Percentiles rank a stretch among this genome's conserved stretches.
Evolutionary conservation across 2,888 invertebrate genomes (phyloP).

Genomic region (Protodeltote pygarga): DNA sequence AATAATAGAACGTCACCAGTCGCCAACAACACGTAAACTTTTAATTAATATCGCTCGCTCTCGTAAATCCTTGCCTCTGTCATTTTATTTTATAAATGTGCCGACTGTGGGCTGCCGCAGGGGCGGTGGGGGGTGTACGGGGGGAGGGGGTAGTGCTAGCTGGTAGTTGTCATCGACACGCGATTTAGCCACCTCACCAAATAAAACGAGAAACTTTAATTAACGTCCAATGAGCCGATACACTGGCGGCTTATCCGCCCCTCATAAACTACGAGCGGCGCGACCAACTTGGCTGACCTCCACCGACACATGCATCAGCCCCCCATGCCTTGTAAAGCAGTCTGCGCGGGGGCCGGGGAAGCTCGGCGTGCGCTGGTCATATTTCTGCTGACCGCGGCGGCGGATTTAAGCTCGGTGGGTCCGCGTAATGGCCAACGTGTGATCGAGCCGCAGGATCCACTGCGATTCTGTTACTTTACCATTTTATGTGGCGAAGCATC

Average conservation of each 20-base stretch:
- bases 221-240: slow-evolving; percentile 47
- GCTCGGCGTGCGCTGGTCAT: slow-evolving; percentile 10
- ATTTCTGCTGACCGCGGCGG: slow-evolving; percentile 34
- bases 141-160: background rate
- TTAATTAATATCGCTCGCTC: slow-evolving; percentile 30
- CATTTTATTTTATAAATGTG: slow-evolving; percentile 34
- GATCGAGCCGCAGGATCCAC: slow-evolving; percentile 20
- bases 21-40: slow-evolving; percentile 25
- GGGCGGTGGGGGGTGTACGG: background rate
- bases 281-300: slow-evolving; percentile 6
- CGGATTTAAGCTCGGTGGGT: slow-evolving; percentile 15
- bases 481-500: background rate
- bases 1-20: slow-evolving; percentile 17
- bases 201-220: slow-evolving; percentile 49
- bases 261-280: slow-evolving; percentile 14
- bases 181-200: slow-evolving; percentile 18
- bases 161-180: slow-evolving; percentile 41
- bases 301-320: background rate
- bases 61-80: slow-evolving; percentile 32
- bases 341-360: background rate
- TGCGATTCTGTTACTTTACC: background rate
- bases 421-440: slow-evolving; percentile 18
- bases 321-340: background rate
- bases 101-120: slow-evolving; percentile 3
- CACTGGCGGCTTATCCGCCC: slow-evolving; percentile 27